Base-by-base conservation (phyloP, 2,113 vertebrate genomes). In the Struthidea cinerea region DNA sequence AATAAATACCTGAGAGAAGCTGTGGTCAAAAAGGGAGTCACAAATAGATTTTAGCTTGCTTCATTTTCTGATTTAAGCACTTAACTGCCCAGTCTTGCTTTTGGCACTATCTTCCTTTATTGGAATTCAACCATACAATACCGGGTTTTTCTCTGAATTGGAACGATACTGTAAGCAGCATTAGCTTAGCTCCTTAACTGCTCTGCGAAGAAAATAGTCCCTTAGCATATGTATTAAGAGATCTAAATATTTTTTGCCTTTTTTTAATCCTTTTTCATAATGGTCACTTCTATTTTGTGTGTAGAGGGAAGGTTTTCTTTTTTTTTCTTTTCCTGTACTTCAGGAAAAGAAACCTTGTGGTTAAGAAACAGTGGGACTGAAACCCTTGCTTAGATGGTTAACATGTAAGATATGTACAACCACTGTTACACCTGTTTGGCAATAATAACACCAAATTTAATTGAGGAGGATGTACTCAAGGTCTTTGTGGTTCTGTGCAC, bases 371-470 rank as follows among this genome's bases (percentile, higher is more conserved):
- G 2, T 6, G 11, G 6, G 15, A 53, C 32, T 39, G 26, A 73
- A 91, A 9, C 12, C 13, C 15, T 50, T 78, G 21, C 15, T 33
- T 50, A 49, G 5, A 16, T 26, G 6, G 13, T 50, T 79, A 61
- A 1, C 2, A 3, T 50, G 9, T 41, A n/a, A 73, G n/a, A 65
- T 13, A 41, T 0, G 3, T 65, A 32, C 11, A 65, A 28, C 3
- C 10, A 55, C 44, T 14, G 4, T 57, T 39, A 63, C 20, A 32
- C 5, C 3, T 56, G 13, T 41, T 59, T 47, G 19, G 28, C 17
- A 78, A 42, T 33, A 82, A 56, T 50, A 41, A 20, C 10, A 46
- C 7, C n/a, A 68, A 28, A 53, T 77, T 55, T 60, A 46, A 44
- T 8, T 53, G 13, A 69, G 55, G 16, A 46, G 17, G 12, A 35